Evolutionary conservation across 2,797 vertebrate species (phyloP), one percentile per base, ranked within the genome.

Genomic region (Chelon auratus): DNA sequence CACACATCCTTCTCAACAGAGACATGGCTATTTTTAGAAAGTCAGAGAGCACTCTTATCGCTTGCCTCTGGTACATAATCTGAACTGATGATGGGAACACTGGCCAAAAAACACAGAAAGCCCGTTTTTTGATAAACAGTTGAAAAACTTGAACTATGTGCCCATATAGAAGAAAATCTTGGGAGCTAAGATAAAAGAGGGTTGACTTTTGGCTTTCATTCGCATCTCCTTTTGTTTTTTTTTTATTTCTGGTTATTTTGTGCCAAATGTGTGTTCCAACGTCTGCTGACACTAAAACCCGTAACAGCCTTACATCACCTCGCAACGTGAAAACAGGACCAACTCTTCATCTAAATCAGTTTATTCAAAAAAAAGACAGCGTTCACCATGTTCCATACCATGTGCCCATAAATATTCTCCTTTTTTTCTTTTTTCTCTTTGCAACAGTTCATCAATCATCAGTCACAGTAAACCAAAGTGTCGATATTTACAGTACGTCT

Each of bases 331-430:
- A 83, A 85, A 45, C 51, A 73, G 26, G 63, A 52, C 18, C 26
- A 56, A 51, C 20, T 53, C 61, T 61, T 60, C 24, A 77, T 77
- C 42, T 76, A 33, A 72, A 50, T 82, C 68, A 72, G 77, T 93
- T 94, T 92, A 92, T 92, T 93, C 71, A 82, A 91, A 88, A 53
- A 53, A 90, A 90, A 88, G 71, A 89, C 83, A 87, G 50, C 48
- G 80, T 82, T 75, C 69, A 83, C 75, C 67, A 80, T 61, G 24
- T 78, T 83, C 51, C 64, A 75, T 55, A 80, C 61, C 75, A 77
- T 70, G 66, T 61, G 62, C 82, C 30, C 71, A 81, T 81, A 81
- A 68, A 87, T 56, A 70, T 56, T 45, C 71, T 57, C 17, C 18
- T 20, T 59, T 66, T 71, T 22, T 59, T 66, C 68, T 26, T 72